Evolutionary conservation across 1,140 invertebrate species (phyloP).

Genomic region (Telenomus remus): DNA sequence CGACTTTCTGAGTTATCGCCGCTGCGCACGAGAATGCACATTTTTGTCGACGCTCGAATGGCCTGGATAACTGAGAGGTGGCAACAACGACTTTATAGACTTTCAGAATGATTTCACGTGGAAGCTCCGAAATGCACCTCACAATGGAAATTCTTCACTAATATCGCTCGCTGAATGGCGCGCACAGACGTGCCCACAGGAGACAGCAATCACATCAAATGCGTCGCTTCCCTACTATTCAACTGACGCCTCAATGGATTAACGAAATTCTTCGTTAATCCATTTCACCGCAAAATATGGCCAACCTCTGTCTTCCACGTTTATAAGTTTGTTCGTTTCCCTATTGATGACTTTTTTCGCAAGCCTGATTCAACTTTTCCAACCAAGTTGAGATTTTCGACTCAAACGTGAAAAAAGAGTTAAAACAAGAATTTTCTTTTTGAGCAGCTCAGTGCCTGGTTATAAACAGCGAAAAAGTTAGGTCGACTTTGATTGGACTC

Average conservation of each 20-base stretch:
- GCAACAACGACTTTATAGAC: slow-evolving; percentile 31
- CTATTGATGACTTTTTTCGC: not conserved
- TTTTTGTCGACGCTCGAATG: slow-evolving; percentile 2
- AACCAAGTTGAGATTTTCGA: no score
- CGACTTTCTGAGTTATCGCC: slow-evolving; percentile 55
- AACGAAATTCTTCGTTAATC: not conserved
- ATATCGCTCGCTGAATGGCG: slow-evolving; percentile 64
- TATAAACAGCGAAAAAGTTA: slow-evolving; percentile 3
- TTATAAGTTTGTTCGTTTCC: not conserved
- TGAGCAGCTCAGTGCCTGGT: not conserved
- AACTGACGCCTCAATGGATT: slow-evolving; percentile 52
- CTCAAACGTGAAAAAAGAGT: no score
- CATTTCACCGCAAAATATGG: not conserved
- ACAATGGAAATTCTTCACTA: slow-evolving; percentile 15
- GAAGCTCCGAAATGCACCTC: slow-evolving; percentile 26
- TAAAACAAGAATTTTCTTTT: not conserved
- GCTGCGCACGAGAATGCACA: slow-evolving; percentile 24
- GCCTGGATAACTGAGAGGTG: slow-evolving; percentile 22
- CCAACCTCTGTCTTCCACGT: not conserved
- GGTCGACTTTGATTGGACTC: slow-evolving; percentile 5
- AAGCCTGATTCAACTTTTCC: no score
- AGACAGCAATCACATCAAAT: slow-evolving; percentile 82
- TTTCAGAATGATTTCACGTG: slow-evolving; percentile 29
- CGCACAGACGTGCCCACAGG: slow-evolving; percentile 68
- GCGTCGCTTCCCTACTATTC: slow-evolving; percentile 75